Evolutionary conservation across 1,140 invertebrate genomes (phyloP).

Genomic region (Vanessa atalanta): DNA sequence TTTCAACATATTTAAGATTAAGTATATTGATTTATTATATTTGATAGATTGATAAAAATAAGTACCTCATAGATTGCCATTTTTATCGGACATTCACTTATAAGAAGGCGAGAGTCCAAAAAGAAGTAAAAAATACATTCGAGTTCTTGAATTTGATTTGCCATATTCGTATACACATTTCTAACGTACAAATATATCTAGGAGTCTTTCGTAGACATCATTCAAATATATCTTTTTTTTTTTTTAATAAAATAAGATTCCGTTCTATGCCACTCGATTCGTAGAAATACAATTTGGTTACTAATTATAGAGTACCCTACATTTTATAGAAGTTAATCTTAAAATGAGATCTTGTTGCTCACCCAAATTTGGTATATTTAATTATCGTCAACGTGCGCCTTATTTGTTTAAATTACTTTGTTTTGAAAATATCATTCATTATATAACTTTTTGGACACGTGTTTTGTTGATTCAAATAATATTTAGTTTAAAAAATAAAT

Average conservation of each 20-base stretch:
- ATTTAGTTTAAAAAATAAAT: too few relatives aligned
- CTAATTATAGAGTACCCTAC: neutral
- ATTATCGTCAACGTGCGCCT: neutral
- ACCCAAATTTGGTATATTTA: constrained; percentile 9
- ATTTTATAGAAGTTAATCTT: neutral
- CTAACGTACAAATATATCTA: constrained; percentile 13
- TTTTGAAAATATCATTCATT: neutral
- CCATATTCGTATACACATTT: constrained; percentile 8
- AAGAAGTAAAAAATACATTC: neutral
- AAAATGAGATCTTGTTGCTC: neutral
- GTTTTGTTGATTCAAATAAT: too few relatives aligned
- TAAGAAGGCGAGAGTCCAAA: neutral
- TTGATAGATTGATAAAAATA: constrained; percentile 6
- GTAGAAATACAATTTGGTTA: neutral
- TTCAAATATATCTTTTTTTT: neutral
- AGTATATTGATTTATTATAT: constrained; percentile 1
- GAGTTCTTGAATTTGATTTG: constrained; percentile 6
- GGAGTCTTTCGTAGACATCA: neutral
- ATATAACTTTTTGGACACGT: too few relatives aligned
- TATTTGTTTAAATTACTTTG: constrained; percentile 4
- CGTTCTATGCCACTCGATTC: neutral
- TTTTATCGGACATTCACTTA: constrained; percentile 20
- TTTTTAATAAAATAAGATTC: neutral
- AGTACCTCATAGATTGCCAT: constrained; percentile 11
- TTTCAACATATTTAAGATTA: neutral